Evolutionary conservation across 2,888 invertebrate genomes (phyloP), one percentile per base, ranked within the genome.

Genomic region (Sphaerophoria rueppellii): DNA sequence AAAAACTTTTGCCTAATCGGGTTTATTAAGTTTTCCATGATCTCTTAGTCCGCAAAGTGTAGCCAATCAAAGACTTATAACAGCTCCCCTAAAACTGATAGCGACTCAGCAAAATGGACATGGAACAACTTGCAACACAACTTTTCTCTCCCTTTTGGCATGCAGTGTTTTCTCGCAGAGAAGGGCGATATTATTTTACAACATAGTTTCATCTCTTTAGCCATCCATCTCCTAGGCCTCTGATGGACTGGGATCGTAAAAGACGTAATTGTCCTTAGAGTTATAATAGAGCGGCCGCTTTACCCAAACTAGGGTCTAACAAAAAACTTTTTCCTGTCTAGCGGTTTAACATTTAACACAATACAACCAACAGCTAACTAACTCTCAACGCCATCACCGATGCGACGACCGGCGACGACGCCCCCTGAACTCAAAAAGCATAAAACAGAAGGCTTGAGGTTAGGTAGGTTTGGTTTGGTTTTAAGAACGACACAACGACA

Each of bases 311-410:
- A 46, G 60, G 60, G 40, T 24, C 79, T 74, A 72, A 75, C 74
- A 65, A 79, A 83, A 83, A 83, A 79, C 61, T 83, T 83, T 77
- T 83, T 83, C 80, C 83, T 83, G 83, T 83, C 83, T 83, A 80
- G 83, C 83, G 83, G 83, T 80, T 83, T 72, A 83, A 72, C 83
- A 69, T 83, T 83, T 69, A 80, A 83, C 80, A 80, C 83, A 83
- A 83, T 72, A 72, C 75, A 71, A 67, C 37, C 76, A 48, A 54
- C 69, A 46, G 55, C 55, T 70, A 57, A 70, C 69, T 70, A 54
- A 69, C 75, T 60, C 75, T 69, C 57, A 67, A 75, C 67, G 14
- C 63, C 55, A 34, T 57, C 58, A 70, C 24, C 24, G 24, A 24
- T 24, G 24, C 24, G 24, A 71, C 57, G 34, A 52, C 73, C 65